Evolutionary conservation across 1,140 invertebrate genomes (phyloP).

Genomic region (Coboldia fuscipes): DNA sequence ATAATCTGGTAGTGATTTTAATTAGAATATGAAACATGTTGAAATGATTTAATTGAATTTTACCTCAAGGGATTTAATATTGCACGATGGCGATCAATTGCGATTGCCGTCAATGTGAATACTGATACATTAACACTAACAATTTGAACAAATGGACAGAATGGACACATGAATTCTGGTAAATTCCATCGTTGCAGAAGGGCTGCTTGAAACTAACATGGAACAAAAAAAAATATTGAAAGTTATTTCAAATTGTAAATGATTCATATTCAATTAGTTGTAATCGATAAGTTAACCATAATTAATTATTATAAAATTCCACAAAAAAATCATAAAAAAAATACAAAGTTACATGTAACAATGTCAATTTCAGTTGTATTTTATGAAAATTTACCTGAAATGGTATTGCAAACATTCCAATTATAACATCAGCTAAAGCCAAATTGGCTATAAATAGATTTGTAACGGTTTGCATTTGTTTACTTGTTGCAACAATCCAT

Average conservation of each 20-base stretch:
- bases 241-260: too few species aligned
- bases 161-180: conserved; percentile 62
- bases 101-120: conserved; percentile 61
- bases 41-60: conserved; percentile 7
- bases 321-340: too few species aligned
- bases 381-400: conserved; percentile 44
- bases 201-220: conserved; percentile 53
- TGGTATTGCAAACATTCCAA: conserved; percentile 54
- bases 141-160: conserved; percentile 59
- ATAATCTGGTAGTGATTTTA: neutral
- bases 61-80: conserved; percentile 46
- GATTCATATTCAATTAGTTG: too few species aligned
- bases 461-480: conserved; percentile 58
- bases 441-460: conserved; percentile 66
- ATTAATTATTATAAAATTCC: too few species aligned
- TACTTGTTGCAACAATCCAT: conserved; percentile 49
- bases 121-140: conserved; percentile 62
- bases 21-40: neutral
- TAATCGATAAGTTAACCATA: too few species aligned
- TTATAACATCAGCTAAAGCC: conserved; percentile 54
- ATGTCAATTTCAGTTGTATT: too few species aligned
- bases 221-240: conserved; percentile 1
- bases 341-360: too few species aligned
- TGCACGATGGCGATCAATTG: conserved; percentile 49
- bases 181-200: conserved; percentile 59